phyloP scores from a whole-genome alignment of 2,113 vertebrate genomes.

The Pelecanoides urinatrix region DNA sequence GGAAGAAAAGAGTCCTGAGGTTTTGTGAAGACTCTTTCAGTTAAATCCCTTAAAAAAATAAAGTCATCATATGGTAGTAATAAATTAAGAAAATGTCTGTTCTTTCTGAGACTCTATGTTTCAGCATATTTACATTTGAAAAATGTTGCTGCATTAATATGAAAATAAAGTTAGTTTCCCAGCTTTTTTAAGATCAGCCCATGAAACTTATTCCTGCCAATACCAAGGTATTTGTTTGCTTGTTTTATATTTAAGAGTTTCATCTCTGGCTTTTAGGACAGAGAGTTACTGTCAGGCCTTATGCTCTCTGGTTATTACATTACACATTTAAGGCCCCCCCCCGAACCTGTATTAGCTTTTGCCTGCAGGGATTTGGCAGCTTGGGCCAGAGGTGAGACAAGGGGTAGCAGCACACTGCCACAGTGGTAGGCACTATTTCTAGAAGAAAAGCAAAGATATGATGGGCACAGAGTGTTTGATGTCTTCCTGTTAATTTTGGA shows the following conservation, averaged over 20 bases:
- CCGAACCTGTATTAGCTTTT: not conserved
- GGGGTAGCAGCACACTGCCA: not conserved
- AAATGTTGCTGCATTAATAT: not conserved
- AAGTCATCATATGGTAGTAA: not conserved
- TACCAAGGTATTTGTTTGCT: not conserved
- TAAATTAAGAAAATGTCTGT: not conserved
- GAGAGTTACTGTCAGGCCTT: not conserved
- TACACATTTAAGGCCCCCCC: not conserved
- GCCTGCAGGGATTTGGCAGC: not conserved
- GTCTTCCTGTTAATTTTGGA: not conserved
- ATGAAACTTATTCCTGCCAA: not conserved
- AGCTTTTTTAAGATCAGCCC: not conserved
- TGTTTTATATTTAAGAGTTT: not conserved
- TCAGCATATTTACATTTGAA: not conserved
- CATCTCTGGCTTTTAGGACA: not conserved
- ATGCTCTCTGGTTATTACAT: not conserved
- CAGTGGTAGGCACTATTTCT: not conserved
- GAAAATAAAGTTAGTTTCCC: not conserved
- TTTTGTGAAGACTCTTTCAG: not conserved
- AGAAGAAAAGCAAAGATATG: not conserved
- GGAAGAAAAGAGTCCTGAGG: not conserved
- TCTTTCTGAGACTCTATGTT: not conserved
- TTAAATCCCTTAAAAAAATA: slow-evolving; percentile 8
- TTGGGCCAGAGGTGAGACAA: not conserved
- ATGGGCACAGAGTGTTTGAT: not conserved